Base-by-base conservation (phyloP, 2,888 invertebrate species). In the Rhabditoides inermis region DNA sequence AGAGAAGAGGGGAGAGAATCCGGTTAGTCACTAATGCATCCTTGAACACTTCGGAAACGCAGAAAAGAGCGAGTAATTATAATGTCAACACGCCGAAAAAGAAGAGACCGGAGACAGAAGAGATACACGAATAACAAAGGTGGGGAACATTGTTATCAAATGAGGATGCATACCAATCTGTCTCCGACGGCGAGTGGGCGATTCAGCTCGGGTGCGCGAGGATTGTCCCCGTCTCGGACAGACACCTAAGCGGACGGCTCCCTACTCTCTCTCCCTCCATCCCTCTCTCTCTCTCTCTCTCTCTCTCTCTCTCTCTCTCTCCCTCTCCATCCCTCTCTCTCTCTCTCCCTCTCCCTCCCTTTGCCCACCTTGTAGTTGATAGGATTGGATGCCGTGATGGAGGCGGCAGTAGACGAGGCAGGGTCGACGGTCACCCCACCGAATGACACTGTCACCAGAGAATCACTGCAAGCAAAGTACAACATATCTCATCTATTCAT, bases 171-270 rank as follows among this genome's bases (percentile, higher is more conserved):
- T 41, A 73, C 73, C 57, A 73, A 72, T 49, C 56, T 59, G 45
- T 73, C 73, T 7, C 73, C 73, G 32, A 73, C 73, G 46, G 72
- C 68, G n/a, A 73, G 51, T 2, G 73, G 68, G n/a, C 63, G 55
- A 12, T 55, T 53, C 30, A 73, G 47, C 22, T 58, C 56, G n/a
- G 64, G 64, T 6, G 70, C 51, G 42, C 63, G 61, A 4, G 60
- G 45, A 20, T 55, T 55, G 40, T 63, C 68, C n/a, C 73, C 73
- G 32, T 65, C 66, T 2, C 64, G 58, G n/a, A 73, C 74, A 20
- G 67, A 63, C 2, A 73, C 73, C 6, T 48, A 49, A 40, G n/a
- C n/a, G n/a, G n/a, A n/a, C n/a, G n/a, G n/a, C 7, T 32, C 32
- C 7, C 32, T 32, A 32, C 10, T 32, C 15, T 32, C 32, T 15